These are phyloP conservation scores for Plebejus anna DNA, from an alignment of 2,888 invertebrate genomes.

Conservation along the genomic window DNA sequence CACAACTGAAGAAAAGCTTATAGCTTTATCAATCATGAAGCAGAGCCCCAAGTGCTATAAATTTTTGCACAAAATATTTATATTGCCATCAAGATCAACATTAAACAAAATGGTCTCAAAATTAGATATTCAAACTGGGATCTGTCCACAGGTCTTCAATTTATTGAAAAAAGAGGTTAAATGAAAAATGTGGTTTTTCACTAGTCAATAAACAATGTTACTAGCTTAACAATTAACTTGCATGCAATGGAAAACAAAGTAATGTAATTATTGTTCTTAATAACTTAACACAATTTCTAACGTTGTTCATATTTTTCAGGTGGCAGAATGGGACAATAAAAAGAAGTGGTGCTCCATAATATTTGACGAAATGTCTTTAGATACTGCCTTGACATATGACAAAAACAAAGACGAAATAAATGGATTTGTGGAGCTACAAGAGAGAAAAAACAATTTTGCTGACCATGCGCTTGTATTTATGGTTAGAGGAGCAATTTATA, in stretches of 20 bases:
- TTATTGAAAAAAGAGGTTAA: conserved; percentile 21
- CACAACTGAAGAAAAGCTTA: conserved; percentile 22
- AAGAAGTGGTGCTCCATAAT: conserved; percentile 7
- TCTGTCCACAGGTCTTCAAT: neutral
- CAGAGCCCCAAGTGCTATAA: conserved; percentile 28
- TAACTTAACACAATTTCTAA: neutral
- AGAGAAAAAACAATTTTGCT: conserved; percentile 19
- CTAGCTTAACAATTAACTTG: too few relatives aligned
- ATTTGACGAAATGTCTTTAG: conserved; percentile 26
- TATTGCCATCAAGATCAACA: conserved; percentile 19
- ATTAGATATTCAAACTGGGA: conserved; percentile 3
- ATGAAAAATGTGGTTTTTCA: neutral
- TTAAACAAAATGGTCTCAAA: conserved; percentile 14
- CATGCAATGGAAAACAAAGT: too few relatives aligned
- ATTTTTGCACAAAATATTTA: conserved; percentile 27
- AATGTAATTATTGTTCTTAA: neutral
- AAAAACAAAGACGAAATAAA: conserved; percentile 7
- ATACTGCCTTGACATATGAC: neutral
- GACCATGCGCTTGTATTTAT: conserved; percentile 14
- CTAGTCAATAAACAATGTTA: neutral
- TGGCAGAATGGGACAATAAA: conserved; percentile 21
- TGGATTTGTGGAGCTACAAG: conserved; percentile 7
- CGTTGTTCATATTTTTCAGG: conserved; percentile 17
- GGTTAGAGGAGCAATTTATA: conserved; percentile 31
- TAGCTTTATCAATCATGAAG: conserved; percentile 17